These are phyloP conservation scores for Eulemur albifrons DNA, from an alignment of 2,797 vertebrate genomes.

Conservation along the genomic window DNA sequence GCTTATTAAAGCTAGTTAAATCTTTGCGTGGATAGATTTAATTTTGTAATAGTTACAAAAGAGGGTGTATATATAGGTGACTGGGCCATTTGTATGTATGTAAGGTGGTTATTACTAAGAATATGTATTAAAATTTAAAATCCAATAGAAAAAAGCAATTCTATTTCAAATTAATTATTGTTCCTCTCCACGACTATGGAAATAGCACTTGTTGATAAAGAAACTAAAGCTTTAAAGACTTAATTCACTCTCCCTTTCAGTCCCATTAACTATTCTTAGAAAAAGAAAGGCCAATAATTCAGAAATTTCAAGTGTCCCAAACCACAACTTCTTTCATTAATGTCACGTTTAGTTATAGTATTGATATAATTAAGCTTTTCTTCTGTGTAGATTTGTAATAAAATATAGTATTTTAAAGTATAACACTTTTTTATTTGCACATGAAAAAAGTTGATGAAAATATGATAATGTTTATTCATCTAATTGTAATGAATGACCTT, in stretches of 20 bases:
- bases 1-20: slow-evolving; percentile 35
- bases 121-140: slow-evolving; percentile 60
- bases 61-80: not conserved
- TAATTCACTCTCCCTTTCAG: slow-evolving; percentile 37
- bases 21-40: slow-evolving; percentile 54
- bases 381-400: slow-evolving; percentile 29
- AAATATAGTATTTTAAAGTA: slow-evolving; percentile 49
- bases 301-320: slow-evolving; percentile 46
- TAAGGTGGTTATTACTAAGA: slow-evolving; percentile 20
- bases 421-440: slow-evolving; percentile 52
- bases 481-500: slow-evolving; percentile 68
- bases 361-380: slow-evolving; percentile 40
- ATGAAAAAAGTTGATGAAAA: slow-evolving; percentile 64
- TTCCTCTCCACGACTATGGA: not conserved
- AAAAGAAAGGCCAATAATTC: slow-evolving; percentile 55
- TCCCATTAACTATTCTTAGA: slow-evolving; percentile 21
- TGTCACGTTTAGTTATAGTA: slow-evolving; percentile 55
- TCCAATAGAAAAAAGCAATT: slow-evolving; percentile 32
- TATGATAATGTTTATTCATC: slow-evolving; percentile 58
- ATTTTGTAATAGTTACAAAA: slow-evolving; percentile 52
- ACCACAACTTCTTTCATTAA: slow-evolving; percentile 7
- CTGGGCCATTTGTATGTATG: slow-evolving; percentile 1
- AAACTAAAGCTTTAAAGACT: slow-evolving; percentile 44
- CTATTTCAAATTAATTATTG: slow-evolving; percentile 54
- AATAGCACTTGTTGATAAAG: slow-evolving; percentile 38